phyloP scores from a whole-genome alignment of 2,888 invertebrate species.

The Trichogramma dendrolimi region DNA sequence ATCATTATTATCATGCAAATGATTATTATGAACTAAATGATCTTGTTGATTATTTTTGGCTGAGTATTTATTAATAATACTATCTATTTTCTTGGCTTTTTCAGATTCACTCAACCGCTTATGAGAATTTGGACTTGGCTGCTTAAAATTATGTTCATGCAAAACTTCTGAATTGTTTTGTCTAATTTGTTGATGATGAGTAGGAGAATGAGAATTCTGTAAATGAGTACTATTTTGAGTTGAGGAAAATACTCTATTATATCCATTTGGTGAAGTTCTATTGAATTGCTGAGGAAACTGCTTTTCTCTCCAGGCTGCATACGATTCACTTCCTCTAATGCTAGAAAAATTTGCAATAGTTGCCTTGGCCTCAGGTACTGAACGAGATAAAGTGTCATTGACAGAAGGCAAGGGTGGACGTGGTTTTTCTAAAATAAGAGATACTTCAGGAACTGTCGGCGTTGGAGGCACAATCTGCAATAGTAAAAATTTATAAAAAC shows the following conservation, averaged over 20 bases:
- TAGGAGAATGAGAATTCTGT: constrained; percentile 4
- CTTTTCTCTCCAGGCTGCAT: constrained; percentile 43
- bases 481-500: not conserved
- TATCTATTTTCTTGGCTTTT: no score
- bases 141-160: no score
- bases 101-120: no score
- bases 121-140: no score
- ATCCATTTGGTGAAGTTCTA: constrained; percentile 2
- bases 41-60: not conserved
- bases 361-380: constrained; percentile 6
- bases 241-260: constrained; percentile 12
- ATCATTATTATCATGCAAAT: constrained; percentile 7
- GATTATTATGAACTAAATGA: constrained; percentile 10
- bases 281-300: constrained; percentile 29
- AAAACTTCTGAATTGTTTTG: not conserved
- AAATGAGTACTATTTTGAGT: constrained; percentile 11
- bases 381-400: constrained; percentile 16
- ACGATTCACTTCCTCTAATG: constrained; percentile 32
- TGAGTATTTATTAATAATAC: not conserved
- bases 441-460: constrained; percentile 45
- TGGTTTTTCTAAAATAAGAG: constrained; percentile 42
- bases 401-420: constrained; percentile 6
- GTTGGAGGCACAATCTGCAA: constrained; percentile 35
- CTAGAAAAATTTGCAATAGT: constrained; percentile 18
- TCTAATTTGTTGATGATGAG: not conserved